A percentile compares a stretch with the other conserved stretches of the same genome.
These are phyloP conservation scores for Venustaconcha ellipsiformis DNA, from an alignment of 1,140 invertebrate genomes.

Conservation along the genomic window DNA sequence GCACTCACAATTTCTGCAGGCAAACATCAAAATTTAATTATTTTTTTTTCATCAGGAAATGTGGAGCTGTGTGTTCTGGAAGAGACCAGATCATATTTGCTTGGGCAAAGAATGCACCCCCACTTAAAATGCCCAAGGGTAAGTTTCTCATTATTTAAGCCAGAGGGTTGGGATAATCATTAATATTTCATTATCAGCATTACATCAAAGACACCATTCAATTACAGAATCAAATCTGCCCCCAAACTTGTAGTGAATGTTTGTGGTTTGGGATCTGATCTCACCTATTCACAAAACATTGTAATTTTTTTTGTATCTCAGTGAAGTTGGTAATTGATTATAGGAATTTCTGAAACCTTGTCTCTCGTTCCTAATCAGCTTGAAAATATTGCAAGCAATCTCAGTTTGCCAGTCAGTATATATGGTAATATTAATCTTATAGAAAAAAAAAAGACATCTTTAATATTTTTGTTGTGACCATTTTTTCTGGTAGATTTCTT, in stretches of 20 bases:
- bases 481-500: too few relatives aligned
- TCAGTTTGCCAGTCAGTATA: too few relatives aligned
- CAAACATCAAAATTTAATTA: too few relatives aligned
- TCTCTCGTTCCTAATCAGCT: neutral
- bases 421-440: too few relatives aligned
- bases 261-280: neutral
- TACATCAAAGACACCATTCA: neutral
- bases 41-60: constrained; percentile 43
- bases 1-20: too few relatives aligned
- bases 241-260: neutral
- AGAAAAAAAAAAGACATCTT: too few relatives aligned
- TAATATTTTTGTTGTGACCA: too few relatives aligned
- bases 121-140: constrained; percentile 84
- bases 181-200: neutral
- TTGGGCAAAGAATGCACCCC: constrained; percentile 95
- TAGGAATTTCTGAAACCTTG: too few relatives aligned
- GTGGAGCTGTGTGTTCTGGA: constrained; percentile 47
- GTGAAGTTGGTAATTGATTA: too few relatives aligned
- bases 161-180: neutral
- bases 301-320: neutral
- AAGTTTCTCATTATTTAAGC: constrained; percentile 6
- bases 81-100: constrained; percentile 86
- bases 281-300: neutral
- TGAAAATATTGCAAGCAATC: too few relatives aligned
- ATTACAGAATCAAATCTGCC: neutral